These are phyloP conservation scores for Numenius phaeopus DNA, from an alignment of 2,797 vertebrate species.

Conservation along the genomic window DNA sequence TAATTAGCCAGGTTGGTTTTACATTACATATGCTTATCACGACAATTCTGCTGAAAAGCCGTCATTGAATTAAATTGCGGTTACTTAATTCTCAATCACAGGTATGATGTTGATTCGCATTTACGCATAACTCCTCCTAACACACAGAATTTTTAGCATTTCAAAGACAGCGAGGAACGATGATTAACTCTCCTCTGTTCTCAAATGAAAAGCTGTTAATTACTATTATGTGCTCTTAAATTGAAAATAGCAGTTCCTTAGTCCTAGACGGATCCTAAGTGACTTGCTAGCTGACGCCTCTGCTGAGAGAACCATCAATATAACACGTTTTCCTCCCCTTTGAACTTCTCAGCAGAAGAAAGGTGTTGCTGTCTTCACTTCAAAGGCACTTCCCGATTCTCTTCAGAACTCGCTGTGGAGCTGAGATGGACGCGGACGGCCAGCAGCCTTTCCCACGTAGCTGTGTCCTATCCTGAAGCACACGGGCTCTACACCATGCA, in stretches of 20 bases:
- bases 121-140: not conserved
- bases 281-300: not conserved
- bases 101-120: not conserved
- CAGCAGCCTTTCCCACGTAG: fast-evolving
- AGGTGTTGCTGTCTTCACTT: not conserved
- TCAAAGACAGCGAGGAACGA: not conserved
- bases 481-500: fast-evolving
- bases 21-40: not conserved
- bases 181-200: not conserved
- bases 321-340: not conserved
- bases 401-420: not conserved
- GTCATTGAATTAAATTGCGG: not conserved
- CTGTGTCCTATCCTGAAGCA: not conserved
- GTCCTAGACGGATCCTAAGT: not conserved
- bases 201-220: conserved; percentile 16
- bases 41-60: not conserved
- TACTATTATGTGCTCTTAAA: not conserved
- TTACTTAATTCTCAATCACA: not conserved
- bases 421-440: not conserved
- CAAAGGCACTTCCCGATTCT: not conserved
- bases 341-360: not conserved
- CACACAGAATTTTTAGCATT: not conserved
- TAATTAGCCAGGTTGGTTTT: not conserved
- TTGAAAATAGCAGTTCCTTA: not conserved
- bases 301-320: not conserved